Evolutionary conservation across 1,140 invertebrate species (phyloP), one percentile per base, ranked within the genome.

Genomic region (Drosophila mauritiana): DNA sequence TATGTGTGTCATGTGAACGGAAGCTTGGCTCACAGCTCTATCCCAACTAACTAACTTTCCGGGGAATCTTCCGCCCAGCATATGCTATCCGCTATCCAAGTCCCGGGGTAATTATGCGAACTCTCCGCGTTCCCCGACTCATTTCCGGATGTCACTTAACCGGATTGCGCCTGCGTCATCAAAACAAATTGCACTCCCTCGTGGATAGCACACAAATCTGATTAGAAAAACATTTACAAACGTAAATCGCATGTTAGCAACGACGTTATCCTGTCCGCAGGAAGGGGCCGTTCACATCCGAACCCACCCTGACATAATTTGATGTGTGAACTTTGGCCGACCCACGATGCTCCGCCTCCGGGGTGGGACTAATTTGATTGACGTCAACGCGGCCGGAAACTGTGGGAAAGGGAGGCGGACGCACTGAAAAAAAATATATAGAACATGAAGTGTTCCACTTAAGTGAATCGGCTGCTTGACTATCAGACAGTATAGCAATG

Each of bases 141-240:
- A 20, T 54, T 13, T 46, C 15, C 53, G 64, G 42, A 40, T 77
- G 62, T 81, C 81, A 78, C 73, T 85, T 85, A 85, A 69, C 58
- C 78, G 82, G 74, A 80, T 81, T 86, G 78, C 73, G 68, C 42
- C 31, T 62, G 77, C 64, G 75, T 88, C 84, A 86, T 89, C 83
- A 86, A 88, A 86, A 86, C 83, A 86, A 86, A 89, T 86, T 83
- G 75, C 65, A 69, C 75, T 89, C 83, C 83, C 83, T 63, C 15
- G 83, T 61, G 82, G 46, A 78, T 64, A 79, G 43, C 69, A 58
- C 64, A 76, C 75, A 88, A 86, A 86, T 86, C 83, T 88, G 83
- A 86, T 86, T 86, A 88, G 83, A 63, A 86, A 79, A 86, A 86
- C 82, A 86, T 82, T 86, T 88, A 88, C 83, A 82, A 75, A 88